These are phyloP conservation scores for Colius striatus DNA, from an alignment of 2,113 vertebrate species.

Conservation along the genomic window DNA sequence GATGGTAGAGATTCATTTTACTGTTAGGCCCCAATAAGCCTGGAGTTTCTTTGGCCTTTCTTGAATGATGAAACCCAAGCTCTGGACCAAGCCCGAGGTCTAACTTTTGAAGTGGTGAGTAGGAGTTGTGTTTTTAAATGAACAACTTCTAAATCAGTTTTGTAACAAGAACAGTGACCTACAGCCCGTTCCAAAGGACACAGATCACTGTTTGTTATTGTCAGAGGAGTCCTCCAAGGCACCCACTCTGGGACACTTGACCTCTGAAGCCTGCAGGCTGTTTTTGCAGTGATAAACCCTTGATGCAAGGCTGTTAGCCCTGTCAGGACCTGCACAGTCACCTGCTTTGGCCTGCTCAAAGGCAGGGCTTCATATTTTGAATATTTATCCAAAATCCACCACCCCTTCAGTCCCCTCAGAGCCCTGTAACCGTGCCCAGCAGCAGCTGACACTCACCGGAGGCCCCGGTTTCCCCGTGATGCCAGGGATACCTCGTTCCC, in stretches of 20 bases:
- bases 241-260: rapidly evolving
- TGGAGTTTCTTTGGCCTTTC: background rate
- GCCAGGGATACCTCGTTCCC: conserved; percentile 86
- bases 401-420: background rate
- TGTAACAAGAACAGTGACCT: too few relatives aligned
- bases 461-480: conserved; percentile 88
- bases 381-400: rapidly evolving
- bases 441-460: conserved; percentile 79
- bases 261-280: background rate
- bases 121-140: background rate
- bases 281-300: background rate
- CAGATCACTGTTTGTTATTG: rapidly evolving
- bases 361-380: background rate
- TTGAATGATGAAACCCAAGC: background rate
- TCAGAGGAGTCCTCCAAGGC: background rate
- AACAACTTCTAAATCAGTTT: background rate
- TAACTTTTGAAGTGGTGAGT: background rate
- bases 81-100: background rate
- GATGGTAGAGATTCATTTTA: background rate
- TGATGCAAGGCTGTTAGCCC: too few relatives aligned
- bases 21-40: background rate
- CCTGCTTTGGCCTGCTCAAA: background rate
- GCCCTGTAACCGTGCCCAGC: background rate
- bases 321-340: too few relatives aligned
- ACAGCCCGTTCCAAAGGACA: background rate